Conservation (phyloP, 1,140 invertebrate genomes). For the Hycleus cichorii region DNA sequence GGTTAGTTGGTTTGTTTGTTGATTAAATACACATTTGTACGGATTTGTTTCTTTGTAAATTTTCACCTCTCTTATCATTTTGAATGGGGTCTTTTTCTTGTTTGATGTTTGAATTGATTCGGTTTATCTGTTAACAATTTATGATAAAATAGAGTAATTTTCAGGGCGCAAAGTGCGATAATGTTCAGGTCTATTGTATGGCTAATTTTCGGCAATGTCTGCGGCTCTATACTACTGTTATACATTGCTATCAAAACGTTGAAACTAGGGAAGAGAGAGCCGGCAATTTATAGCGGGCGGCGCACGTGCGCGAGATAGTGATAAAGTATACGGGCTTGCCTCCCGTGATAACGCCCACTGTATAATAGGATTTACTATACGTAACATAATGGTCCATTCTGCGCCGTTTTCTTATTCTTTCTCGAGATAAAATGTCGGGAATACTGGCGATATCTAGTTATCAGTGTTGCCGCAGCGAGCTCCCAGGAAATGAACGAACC, state of each 20-base stretch:
- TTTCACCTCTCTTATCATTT: no score
- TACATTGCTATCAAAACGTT: slow-evolving; percentile 1
- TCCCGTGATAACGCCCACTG: slow-evolving; percentile 40
- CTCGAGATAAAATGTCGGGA: slow-evolving; percentile 42
- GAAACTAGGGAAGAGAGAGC: slow-evolving; percentile 18
- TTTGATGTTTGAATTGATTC: slow-evolving; percentile 2
- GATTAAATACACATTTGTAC: slow-evolving; percentile 30
- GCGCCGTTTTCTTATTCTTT: slow-evolving; percentile 45
- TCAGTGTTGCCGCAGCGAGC: slow-evolving; percentile 41
- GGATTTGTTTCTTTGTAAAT: slow-evolving; percentile 21
- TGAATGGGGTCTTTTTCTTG: slow-evolving; percentile 10
- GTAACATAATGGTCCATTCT: slow-evolving; percentile 45
- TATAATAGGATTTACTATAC: slow-evolving; percentile 45
- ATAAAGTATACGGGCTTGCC: slow-evolving; percentile 37
- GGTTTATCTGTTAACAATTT: background rate
- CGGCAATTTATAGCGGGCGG: slow-evolving; percentile 34
- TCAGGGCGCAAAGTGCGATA: background rate
- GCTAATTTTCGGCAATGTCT: slow-evolving; percentile 31
- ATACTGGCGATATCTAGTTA: slow-evolving; percentile 43
- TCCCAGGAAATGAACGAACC: slow-evolving; percentile 41
- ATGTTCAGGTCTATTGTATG: slow-evolving; percentile 14
- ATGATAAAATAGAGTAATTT: background rate
- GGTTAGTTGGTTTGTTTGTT: slow-evolving; percentile 19
- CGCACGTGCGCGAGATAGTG: slow-evolving; percentile 38
- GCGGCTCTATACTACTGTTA: slow-evolving; percentile 4